phyloP scores from a whole-genome alignment of 1,140 invertebrate species.

The Drosophila tropicalis region DNA sequence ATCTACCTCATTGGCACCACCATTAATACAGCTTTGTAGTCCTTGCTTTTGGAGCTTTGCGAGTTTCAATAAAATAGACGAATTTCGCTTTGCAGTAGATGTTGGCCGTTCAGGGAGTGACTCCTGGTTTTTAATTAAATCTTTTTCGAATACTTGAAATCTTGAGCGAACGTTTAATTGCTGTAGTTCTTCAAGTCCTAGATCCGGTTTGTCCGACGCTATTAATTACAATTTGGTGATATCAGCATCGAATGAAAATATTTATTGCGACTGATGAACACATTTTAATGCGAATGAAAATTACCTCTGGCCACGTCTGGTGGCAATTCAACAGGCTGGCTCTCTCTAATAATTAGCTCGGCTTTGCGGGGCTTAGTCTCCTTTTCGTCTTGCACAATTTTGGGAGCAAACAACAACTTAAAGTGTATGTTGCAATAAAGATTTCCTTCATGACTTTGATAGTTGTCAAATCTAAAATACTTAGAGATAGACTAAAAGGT shows the following conservation, averaged over 20 bases:
- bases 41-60: slow-evolving; percentile 92
- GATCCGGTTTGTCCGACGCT: slow-evolving; percentile 94
- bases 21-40: slow-evolving; percentile 82
- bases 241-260: neutral
- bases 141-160: slow-evolving; percentile 92
- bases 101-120: neutral
- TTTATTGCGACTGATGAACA: neutral
- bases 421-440: slow-evolving; percentile 97
- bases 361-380: slow-evolving; percentile 89
- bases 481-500: neutral
- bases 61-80: slow-evolving; percentile 91
- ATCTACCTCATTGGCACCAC: slow-evolving; percentile 85
- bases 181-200: slow-evolving; percentile 92
- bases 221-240: slow-evolving; percentile 84
- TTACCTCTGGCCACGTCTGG: slow-evolving; percentile 91
- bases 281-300: neutral
- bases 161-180: slow-evolving; percentile 92
- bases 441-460: slow-evolving; percentile 93
- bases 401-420: slow-evolving; percentile 95
- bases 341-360: slow-evolving; percentile 96
- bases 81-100: slow-evolving; percentile 86
- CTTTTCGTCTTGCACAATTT: slow-evolving; percentile 91
- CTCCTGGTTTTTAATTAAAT: slow-evolving; percentile 79
- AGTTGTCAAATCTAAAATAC: slow-evolving; percentile 91
- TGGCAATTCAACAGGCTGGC: slow-evolving; percentile 93